These are phyloP conservation scores for Chroicocephalus ridibundus DNA, from an alignment of 2,113 vertebrate genomes.

Conservation along the genomic window DNA sequence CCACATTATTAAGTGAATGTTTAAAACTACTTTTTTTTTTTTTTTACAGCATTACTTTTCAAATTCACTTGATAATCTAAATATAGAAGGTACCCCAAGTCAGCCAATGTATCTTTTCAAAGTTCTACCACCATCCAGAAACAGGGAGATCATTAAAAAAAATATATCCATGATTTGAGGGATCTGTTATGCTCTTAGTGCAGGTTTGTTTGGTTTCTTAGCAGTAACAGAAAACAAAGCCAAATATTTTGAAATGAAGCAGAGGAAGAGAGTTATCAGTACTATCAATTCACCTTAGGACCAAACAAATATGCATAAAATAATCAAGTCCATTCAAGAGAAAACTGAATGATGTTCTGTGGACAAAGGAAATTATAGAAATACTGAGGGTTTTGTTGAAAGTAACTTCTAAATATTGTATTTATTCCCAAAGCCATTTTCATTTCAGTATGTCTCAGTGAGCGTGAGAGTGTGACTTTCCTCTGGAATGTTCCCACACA, in stretches of 20 bases:
- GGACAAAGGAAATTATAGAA: background rate
- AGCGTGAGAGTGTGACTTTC: accelerated
- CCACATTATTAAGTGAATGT: background rate
- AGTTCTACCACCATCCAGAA: background rate
- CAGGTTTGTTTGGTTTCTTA: background rate
- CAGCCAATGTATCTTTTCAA: background rate
- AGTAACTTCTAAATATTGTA: background rate
- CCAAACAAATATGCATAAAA: background rate
- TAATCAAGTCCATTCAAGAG: background rate
- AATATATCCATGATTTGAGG: too few relatives aligned
- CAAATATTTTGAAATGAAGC: background rate
- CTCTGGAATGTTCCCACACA: background rate
- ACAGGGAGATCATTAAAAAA: background rate
- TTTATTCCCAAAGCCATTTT: background rate
- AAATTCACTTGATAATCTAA: background rate
- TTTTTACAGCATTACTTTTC: background rate
- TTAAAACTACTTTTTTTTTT: background rate
- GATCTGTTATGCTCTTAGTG: background rate
- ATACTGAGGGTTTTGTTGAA: too few relatives aligned
- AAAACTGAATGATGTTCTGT: background rate
- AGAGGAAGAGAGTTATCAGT: background rate
- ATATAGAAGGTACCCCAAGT: background rate
- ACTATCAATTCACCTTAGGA: background rate
- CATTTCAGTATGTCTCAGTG: background rate
- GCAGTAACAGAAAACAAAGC: background rate